Percentiles rank a stretch among this genome's conserved stretches.
Evolutionary conservation across 1,140 invertebrate species (phyloP).

Genomic region (Teleopsis dalmanni): DNA sequence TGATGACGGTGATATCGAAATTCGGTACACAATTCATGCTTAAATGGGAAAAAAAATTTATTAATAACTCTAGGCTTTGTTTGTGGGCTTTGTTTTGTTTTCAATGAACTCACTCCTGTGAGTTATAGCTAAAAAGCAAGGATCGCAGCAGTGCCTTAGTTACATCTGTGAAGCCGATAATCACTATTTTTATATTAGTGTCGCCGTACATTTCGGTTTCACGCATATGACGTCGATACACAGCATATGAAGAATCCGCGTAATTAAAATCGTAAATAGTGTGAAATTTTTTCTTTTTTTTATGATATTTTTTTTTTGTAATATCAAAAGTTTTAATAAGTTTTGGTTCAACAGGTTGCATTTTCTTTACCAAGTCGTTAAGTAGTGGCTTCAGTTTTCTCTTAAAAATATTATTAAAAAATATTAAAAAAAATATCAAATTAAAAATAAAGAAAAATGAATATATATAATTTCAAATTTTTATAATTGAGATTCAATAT

Average conservation of each 20-base stretch:
- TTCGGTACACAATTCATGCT: constrained; percentile 20
- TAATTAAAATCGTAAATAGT: too few species aligned
- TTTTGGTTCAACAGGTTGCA: constrained; percentile 30
- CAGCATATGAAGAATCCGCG: too few species aligned
- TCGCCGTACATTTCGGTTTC: too few species aligned
- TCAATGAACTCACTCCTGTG: constrained; percentile 19
- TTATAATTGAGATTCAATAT: too few species aligned
- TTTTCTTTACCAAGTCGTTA: constrained; percentile 23
- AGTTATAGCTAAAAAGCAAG: constrained; percentile 29
- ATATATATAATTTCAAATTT: too few species aligned
- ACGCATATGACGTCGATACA: too few species aligned
- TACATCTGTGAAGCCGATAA: constrained; percentile 21
- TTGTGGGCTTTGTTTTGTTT: not conserved
- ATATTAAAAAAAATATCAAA: too few species aligned
- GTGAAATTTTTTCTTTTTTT: not conserved
- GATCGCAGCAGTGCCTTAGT: constrained; percentile 26
- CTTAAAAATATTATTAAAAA: constrained; percentile 12
- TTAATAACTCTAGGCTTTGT: not conserved
- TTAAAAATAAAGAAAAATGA: too few species aligned
- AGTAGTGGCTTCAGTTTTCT: not conserved
- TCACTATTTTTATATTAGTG: too few species aligned
- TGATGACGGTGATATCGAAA: constrained; percentile 20
- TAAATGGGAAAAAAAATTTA: not conserved
- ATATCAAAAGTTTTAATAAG: constrained; percentile 5
- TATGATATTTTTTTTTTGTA: not conserved